Conservation (phyloP, 1,140 invertebrate species). For the Drosophila busckii region DNA sequence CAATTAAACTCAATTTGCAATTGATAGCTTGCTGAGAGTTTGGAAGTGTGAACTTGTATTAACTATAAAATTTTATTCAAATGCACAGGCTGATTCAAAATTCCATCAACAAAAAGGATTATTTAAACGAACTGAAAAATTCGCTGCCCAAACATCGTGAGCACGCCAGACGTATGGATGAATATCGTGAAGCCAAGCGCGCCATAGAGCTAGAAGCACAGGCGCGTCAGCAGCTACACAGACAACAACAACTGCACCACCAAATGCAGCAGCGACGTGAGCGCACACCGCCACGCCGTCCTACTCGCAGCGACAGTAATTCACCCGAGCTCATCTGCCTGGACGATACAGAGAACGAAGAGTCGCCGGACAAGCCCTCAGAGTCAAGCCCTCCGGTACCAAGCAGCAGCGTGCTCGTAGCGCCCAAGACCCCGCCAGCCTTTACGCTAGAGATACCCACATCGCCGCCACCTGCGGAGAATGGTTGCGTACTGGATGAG, state of each 20-base stretch:
- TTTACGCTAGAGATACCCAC: slow-evolving; percentile 3
- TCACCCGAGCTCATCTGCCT: slow-evolving; percentile 55
- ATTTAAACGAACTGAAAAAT: not conserved
- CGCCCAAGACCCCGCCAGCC: not conserved
- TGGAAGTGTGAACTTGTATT: too few species aligned
- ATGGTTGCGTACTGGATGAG: slow-evolving; percentile 44
- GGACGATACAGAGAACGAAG: slow-evolving; percentile 62
- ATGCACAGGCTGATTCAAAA: slow-evolving; percentile 21
- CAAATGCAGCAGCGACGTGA: not conserved
- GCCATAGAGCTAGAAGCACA: not conserved
- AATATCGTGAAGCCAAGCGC: not conserved
- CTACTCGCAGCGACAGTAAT: slow-evolving; percentile 14
- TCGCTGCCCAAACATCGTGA: not conserved
- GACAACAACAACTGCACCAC: too few species aligned
- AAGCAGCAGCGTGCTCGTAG: not conserved
- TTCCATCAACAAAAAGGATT: not conserved
- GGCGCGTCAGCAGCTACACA: too few species aligned
- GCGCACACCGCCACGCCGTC: slow-evolving; percentile 2
- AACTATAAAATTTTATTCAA: not conserved
- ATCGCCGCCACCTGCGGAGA: slow-evolving; percentile 15
- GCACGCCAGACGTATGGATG: not conserved
- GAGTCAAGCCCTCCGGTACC: slow-evolving; percentile 4
- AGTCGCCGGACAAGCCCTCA: slow-evolving; percentile 47
- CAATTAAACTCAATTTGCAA: too few species aligned
- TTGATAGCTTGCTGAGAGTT: too few species aligned